phyloP scores from a whole-genome alignment of 2,113 vertebrate genomes.

The Strigops habroptila region DNA sequence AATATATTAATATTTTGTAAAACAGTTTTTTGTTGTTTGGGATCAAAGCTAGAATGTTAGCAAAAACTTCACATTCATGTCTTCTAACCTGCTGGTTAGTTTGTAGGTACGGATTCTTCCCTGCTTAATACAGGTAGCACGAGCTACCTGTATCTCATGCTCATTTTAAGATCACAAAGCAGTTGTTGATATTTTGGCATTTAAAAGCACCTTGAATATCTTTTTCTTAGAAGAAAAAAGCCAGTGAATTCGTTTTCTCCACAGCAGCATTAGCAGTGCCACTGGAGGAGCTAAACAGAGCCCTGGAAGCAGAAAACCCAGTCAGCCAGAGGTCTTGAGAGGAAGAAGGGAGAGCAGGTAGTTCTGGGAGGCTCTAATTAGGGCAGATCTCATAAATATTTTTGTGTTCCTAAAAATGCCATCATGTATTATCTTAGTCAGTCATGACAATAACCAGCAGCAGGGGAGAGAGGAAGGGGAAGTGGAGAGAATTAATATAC shows the following conservation, averaged over 20 bases:
- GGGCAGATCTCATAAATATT: constrained; percentile 48
- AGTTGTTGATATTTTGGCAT: not conserved
- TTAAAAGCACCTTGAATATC: not conserved
- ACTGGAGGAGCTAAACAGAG: not conserved
- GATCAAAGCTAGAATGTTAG: not conserved
- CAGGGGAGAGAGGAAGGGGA: constrained; percentile 46
- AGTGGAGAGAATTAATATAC: constrained; percentile 3
- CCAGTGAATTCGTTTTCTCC: not conserved
- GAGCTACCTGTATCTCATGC: not conserved
- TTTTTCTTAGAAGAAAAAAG: not conserved
- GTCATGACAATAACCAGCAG: constrained; percentile 46
- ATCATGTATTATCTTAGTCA: constrained; percentile 17
- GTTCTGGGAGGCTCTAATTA: not conserved
- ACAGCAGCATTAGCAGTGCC: not conserved
- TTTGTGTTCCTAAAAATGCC: constrained; percentile 48
- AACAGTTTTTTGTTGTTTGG: not conserved
- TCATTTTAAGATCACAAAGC: constrained; percentile 15
- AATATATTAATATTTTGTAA: not conserved
- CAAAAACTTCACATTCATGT: not conserved
- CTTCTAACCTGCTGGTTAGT: not conserved
- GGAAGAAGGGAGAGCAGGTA: not conserved
- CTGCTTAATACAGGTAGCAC: not conserved
- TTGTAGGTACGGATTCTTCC: not conserved
- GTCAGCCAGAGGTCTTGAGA: not conserved
- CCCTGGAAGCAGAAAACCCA: not conserved